phyloP scores from a whole-genome alignment of 1,140 invertebrate genomes.

The Sarcophaga peregrina region DNA sequence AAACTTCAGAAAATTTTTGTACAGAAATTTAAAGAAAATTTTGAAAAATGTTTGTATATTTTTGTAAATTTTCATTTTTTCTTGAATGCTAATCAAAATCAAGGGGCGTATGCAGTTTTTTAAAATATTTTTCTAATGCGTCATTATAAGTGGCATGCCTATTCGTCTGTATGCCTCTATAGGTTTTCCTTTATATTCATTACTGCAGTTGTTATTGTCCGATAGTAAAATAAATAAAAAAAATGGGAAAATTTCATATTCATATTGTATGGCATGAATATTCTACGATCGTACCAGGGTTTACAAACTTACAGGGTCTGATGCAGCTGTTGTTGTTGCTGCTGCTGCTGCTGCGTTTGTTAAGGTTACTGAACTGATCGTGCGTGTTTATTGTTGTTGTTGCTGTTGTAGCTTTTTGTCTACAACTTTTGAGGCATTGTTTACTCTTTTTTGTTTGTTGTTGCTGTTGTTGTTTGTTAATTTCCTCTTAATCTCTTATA shows the following conservation, averaged over 20 bases:
- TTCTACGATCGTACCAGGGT: too few species aligned
- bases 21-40: neutral
- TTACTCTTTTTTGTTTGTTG: neutral
- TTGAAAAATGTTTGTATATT: neutral
- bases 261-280: too few species aligned
- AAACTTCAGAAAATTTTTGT: too few species aligned
- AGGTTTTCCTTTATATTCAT: too few species aligned
- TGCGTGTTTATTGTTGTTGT: constrained; percentile 7
- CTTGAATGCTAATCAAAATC: neutral
- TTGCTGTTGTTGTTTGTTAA: neutral
- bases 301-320: too few species aligned
- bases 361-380: constrained; percentile 35
- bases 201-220: too few species aligned
- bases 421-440: neutral
- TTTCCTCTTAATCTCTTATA: neutral
- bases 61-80: neutral
- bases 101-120: constrained; percentile 20
- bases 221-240: too few species aligned
- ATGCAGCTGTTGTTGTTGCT: too few species aligned
- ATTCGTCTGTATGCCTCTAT: neutral
- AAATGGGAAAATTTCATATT: too few species aligned
- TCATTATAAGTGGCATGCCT: neutral
- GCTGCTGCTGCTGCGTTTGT: neutral
- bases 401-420: neutral
- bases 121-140: neutral